A percentile compares a stretch with the other conserved stretches of the same genome.
Conservation (phyloP, 2,113 vertebrate species). For the Candoia aspera region DNA sequence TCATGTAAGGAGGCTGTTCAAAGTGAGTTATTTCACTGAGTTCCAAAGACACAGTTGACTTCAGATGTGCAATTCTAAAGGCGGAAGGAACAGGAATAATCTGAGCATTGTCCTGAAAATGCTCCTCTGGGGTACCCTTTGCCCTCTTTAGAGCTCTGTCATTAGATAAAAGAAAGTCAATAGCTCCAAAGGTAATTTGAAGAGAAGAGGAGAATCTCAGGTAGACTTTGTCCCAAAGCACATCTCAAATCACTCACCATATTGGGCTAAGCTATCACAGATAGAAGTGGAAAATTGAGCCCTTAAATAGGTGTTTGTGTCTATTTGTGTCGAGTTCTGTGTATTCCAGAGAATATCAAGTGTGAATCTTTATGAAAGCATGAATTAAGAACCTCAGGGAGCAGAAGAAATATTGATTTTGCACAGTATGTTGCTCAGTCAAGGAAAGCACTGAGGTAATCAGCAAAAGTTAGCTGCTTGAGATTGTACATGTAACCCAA, state of each 20-base stretch:
- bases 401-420: conserved; percentile 62
- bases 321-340: conserved; percentile 33
- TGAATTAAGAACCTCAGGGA: conserved; percentile 67
- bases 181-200: background rate
- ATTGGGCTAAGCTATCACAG: conserved; percentile 21
- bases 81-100: conserved; percentile 19
- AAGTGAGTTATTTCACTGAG: conserved; percentile 47
- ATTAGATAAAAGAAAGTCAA: conserved; percentile 32
- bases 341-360: conserved; percentile 62
- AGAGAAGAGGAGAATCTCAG: background rate
- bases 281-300: conserved; percentile 29
- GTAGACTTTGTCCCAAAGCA: background rate
- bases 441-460: conserved; percentile 54
- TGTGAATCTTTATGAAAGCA: conserved; percentile 54
- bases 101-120: conserved; percentile 12
- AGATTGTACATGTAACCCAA: background rate
- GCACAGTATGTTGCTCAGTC: conserved; percentile 57
- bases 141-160: conserved; percentile 16
- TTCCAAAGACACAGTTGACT: conserved; percentile 45
- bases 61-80: conserved; percentile 39
- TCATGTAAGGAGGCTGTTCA: conserved; percentile 14
- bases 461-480: conserved; percentile 38
- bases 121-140: conserved; percentile 9
- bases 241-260: conserved; percentile 28
- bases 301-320: conserved; percentile 30